phyloP scores from a whole-genome alignment of 1,140 invertebrate species.

The Drusus annulatus region DNA sequence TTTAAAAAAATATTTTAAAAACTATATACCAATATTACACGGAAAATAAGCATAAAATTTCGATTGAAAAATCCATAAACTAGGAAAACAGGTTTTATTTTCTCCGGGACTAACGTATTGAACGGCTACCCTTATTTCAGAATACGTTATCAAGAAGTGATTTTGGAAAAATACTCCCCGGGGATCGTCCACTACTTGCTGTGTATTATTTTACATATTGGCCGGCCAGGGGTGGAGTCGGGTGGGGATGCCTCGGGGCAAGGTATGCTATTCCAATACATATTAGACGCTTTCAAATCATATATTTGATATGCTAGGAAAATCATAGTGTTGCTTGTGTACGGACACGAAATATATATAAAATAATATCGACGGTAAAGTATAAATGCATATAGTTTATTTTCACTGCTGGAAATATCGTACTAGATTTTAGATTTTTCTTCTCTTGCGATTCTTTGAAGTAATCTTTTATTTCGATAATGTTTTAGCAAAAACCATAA shows the following conservation, averaged over 20 bases:
- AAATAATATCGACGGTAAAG: too few relatives aligned
- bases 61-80: too few relatives aligned
- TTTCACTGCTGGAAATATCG: too few relatives aligned
- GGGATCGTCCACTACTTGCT: slow-evolving; percentile 40
- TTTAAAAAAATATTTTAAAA: too few relatives aligned
- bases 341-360: neutral
- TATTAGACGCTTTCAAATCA: slow-evolving; percentile 36
- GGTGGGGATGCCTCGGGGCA: slow-evolving; percentile 26
- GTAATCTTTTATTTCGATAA: too few relatives aligned
- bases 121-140: slow-evolving; percentile 42
- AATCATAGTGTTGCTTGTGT: neutral
- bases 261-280: slow-evolving; percentile 39
- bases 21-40: too few relatives aligned
- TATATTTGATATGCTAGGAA: slow-evolving; percentile 17
- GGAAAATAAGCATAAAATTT: too few relatives aligned
- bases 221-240: slow-evolving; percentile 22
- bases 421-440: too few relatives aligned
- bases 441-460: too few relatives aligned
- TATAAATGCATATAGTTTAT: too few relatives aligned
- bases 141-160: slow-evolving; percentile 52
- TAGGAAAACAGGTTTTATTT: too few relatives aligned
- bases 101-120: slow-evolving; percentile 19
- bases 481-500: too few relatives aligned
- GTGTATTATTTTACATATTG: slow-evolving; percentile 59
- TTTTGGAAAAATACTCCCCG: slow-evolving; percentile 50